Base-by-base conservation (phyloP, 2,113 vertebrate genomes). In the Oophaga pumilio region DNA sequence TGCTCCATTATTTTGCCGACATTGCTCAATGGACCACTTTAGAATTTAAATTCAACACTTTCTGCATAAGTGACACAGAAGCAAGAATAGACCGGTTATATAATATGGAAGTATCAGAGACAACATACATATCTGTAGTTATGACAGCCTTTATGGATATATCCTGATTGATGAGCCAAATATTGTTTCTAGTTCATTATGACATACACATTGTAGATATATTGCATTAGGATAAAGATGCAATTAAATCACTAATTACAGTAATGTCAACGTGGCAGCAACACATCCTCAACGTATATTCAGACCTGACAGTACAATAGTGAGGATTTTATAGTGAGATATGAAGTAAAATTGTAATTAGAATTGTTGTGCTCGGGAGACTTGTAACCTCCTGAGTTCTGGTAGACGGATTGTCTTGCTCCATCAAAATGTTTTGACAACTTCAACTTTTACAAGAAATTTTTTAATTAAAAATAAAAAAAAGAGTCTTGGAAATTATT, bases 161-260 rank as follows among this genome's bases (percentile, higher is more conserved):
- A 53, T 53, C 10, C 76, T 24, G 76, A 56, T 77, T 77, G n/a
- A 56, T 53, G 49, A 56, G 76, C 49, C 50, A 64, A 82, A 82
- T 43, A 28, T 22, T 64, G 12, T 12, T 15, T 62, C 12, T 3
- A 15, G 28, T 43, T 82, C 56, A 81, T 43, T 43, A 49, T 12
- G 33, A 18, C 20, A 50, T 50, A 82, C 59, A 62, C 56, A 59
- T 15, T 59, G 22, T 82, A 6, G 60, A 83, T 8, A 14, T 33
- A 49, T n/a, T 82, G 59, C 62, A 69, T 68, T 83, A 69, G 62
- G 64, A 69, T 28, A 83, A 69, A 83, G 81, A 69, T 83, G 62
- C 81, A 69, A 83, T 83, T 83, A 83, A 83, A 83, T 68, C 17
- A 15, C 81, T 83, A 83, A 83, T 83, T 66, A 83, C 15, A 83